A percentile compares a stretch with the other conserved stretches of the same genome.
These are phyloP conservation scores for Scopus umbretta DNA, from an alignment of 2,113 vertebrate genomes.

Conservation along the genomic window DNA sequence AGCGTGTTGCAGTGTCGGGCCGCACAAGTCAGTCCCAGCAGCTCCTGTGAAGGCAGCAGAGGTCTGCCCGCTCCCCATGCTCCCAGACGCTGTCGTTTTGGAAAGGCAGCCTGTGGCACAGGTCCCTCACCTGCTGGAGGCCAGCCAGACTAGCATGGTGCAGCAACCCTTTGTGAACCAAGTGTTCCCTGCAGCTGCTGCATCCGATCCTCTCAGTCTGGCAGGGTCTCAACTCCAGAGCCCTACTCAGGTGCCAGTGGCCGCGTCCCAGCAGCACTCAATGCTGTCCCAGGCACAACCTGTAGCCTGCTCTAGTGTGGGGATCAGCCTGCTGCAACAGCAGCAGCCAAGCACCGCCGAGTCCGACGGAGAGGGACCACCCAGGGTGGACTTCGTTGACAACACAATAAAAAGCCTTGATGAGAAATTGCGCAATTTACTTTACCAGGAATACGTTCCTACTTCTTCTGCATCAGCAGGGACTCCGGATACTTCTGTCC, in stretches of 20 bases:
- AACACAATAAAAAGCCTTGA: slow-evolving; percentile 95
- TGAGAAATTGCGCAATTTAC: slow-evolving; percentile 91
- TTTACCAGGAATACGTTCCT: slow-evolving; percentile 93
- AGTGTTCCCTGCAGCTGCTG: not conserved
- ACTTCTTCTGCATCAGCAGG: slow-evolving; percentile 86
- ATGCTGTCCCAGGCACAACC: slow-evolving; percentile 19
- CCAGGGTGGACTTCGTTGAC: slow-evolving; percentile 88
- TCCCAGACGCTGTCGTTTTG: slow-evolving; percentile 45
- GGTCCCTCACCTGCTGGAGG: slow-evolving; percentile 52
- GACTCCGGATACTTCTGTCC: slow-evolving; percentile 78
- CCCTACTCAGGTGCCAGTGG: slow-evolving; percentile 38
- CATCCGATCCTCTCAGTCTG: slow-evolving; percentile 41
- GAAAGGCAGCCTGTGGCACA: slow-evolving; percentile 36
- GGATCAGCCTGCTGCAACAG: slow-evolving; percentile 62
- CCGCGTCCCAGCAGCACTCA: slow-evolving; percentile 10
- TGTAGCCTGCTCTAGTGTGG: not conserved
- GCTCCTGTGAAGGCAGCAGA: slow-evolving; percentile 37
- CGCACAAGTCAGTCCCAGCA: slow-evolving; percentile 21
- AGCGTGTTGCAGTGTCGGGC: slow-evolving; percentile 70
- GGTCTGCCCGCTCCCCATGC: slow-evolving; percentile 48
- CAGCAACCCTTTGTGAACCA: slow-evolving; percentile 73
- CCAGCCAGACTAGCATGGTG: slow-evolving; percentile 55
- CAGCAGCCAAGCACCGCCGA: slow-evolving; percentile 74
- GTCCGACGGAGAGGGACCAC: slow-evolving; percentile 87
- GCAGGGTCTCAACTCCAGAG: slow-evolving; percentile 80